A percentile compares a stretch with the other conserved stretches of the same genome.
phyloP scores from a whole-genome alignment of 1,140 invertebrate genomes.

The Drosophila sp. region DNA sequence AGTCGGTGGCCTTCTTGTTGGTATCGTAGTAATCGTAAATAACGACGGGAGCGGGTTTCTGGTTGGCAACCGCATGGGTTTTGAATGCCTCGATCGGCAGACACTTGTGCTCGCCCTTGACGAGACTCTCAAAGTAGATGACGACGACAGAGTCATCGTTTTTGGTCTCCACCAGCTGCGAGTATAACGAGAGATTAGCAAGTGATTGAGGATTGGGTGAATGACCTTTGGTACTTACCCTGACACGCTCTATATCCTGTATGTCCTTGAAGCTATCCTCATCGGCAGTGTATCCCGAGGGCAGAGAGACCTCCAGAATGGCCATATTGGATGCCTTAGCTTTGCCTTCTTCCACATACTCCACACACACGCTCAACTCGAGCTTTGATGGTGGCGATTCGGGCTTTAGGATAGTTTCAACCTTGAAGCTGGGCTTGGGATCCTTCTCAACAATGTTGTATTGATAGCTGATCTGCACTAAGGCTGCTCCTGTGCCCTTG shows the following conservation, averaged over 20 bases:
- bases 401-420: constrained; percentile 90
- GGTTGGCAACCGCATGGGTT: constrained; percentile 92
- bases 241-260: constrained; percentile 60
- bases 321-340: constrained; percentile 91
- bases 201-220: neutral
- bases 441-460: constrained; percentile 94
- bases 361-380: constrained; percentile 90
- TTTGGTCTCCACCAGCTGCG: constrained; percentile 89
- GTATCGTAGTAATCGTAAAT: constrained; percentile 97
- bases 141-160: constrained; percentile 91
- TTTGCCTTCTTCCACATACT: constrained; percentile 70
- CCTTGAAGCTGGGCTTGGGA: constrained; percentile 91
- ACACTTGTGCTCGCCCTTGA: constrained; percentile 88
- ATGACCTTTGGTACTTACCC: constrained; percentile 51
- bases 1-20: constrained; percentile 87
- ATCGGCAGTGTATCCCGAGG: constrained; percentile 90
- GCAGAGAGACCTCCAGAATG: constrained; percentile 93
- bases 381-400: constrained; percentile 90
- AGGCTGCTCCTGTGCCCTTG: constrained; percentile 90
- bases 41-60: constrained; percentile 92
- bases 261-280: constrained; percentile 68
- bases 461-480: constrained; percentile 91
- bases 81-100: constrained; percentile 93
- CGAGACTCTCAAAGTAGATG: constrained; percentile 94
- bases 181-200: neutral